Evolutionary conservation across 2,797 vertebrate genomes (phyloP).

Genomic region (Rhinatrema bivittatum): DNA sequence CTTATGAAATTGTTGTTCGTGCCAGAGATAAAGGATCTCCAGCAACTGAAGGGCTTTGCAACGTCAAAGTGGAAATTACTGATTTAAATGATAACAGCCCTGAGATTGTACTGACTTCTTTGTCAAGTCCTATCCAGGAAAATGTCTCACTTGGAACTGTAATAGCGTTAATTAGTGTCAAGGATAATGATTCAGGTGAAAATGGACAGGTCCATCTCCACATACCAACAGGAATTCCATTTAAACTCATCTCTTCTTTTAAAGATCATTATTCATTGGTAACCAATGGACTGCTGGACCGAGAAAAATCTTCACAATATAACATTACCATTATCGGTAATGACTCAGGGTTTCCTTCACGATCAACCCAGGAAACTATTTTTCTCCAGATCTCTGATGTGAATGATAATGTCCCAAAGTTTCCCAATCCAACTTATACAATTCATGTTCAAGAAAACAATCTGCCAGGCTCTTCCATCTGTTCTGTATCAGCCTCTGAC

Average conservation of each 20-base stretch:
- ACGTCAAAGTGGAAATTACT: slow-evolving; percentile 51
- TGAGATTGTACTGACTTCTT: slow-evolving; percentile 39
- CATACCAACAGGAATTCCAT: slow-evolving; percentile 40
- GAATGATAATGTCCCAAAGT: slow-evolving; percentile 62
- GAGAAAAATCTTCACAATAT: slow-evolving; percentile 48
- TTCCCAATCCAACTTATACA: slow-evolving; percentile 53
- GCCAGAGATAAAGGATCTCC: slow-evolving; percentile 61
- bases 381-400: slow-evolving; percentile 58
- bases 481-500: slow-evolving; percentile 60
- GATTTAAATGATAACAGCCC: slow-evolving; percentile 54
- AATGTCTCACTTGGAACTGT: slow-evolving; percentile 24
- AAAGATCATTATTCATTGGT: slow-evolving; percentile 56
- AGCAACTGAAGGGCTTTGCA: slow-evolving; percentile 88
- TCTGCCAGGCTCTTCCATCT: slow-evolving; percentile 55
- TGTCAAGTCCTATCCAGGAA: slow-evolving; percentile 48
- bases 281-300: slow-evolving; percentile 43
- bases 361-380: slow-evolving; percentile 56
- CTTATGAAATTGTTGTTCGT: slow-evolving; percentile 41
- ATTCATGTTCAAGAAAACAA: slow-evolving; percentile 68
- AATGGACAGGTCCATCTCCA: slow-evolving; percentile 54
- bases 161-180: slow-evolving; percentile 36
- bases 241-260: slow-evolving; percentile 49
- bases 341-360: slow-evolving; percentile 56
- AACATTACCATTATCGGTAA: slow-evolving; percentile 53
- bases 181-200: slow-evolving; percentile 58